Evolutionary conservation across 1,140 invertebrate species (phyloP), one percentile per base, ranked within the genome.

Genomic region (Drosophila varians): DNA sequence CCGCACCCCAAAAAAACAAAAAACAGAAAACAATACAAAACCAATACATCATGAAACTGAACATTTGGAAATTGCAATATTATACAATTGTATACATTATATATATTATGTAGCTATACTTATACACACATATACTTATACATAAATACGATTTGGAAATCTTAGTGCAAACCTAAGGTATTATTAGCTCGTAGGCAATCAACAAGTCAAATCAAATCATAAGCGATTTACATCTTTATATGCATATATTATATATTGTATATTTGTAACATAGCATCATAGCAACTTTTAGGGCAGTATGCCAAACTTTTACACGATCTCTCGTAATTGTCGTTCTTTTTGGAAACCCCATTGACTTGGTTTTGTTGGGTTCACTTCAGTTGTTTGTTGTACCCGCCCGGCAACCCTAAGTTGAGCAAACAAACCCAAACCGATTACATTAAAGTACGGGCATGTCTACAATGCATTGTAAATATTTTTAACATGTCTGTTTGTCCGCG

Each of bases 111-210:
- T 70, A 77, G 36, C 14, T 74, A 64, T 49, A 71, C 52, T 77
- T 65, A 77, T 64, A 78, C 26, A 72, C 34, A 74, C 58, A 71
- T 28, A 56, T 52, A 56, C 47, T 57, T 61, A 71, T 25, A 62
- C 47, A 56, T 54, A 62, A 57, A 65, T 80, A 54, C 64, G 56
- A 42, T 74, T 62, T 82, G 86, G 82, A 87, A 82, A 87, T 87
- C 80, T 84, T 87, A 88, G 82, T 68, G 77, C 74, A 75, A 86
- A 87, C 82, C 60, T 87, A 88, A 87, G 82, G 82, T 87, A 87
- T 87, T 87, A 87, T 82, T 87, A 87, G 82, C 70, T 88, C 73
- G 61, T 88, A 87, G 82, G 77, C 83, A 87, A 86, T 87, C 82
- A 86, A 86, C 80, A 86, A 86, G 82, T 86, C 82, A 86, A 87